Conservation (phyloP, 2,113 vertebrate genomes). For the Condylura cristata region DNA sequence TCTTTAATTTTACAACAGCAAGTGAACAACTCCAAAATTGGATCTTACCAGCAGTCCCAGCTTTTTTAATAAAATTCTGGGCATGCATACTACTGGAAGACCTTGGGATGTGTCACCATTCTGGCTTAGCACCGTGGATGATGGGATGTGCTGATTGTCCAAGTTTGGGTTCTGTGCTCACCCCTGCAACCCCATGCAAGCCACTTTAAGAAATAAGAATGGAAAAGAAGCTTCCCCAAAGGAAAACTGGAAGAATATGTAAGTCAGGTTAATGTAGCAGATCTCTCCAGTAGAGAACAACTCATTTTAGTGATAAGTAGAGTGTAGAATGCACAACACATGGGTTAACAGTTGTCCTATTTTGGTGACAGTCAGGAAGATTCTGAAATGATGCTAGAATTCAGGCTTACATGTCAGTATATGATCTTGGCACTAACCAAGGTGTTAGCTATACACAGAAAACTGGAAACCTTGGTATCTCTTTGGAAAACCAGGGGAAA, state of each 20-base stretch:
- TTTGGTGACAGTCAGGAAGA: not conserved
- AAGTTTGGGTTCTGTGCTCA: not conserved
- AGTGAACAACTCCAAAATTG: not conserved
- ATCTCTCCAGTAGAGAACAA: not conserved
- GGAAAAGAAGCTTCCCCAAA: not conserved
- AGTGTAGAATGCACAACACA: not conserved
- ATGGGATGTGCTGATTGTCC: not conserved
- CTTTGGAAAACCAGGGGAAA: not conserved
- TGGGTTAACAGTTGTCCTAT: not conserved
- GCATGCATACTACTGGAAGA: not conserved
- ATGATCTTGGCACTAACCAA: not conserved
- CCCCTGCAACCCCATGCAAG: not conserved
- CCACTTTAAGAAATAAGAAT: not conserved
- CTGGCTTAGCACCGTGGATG: not conserved
- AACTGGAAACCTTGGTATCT: not conserved
- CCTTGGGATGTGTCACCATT: not conserved
- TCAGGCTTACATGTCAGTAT: not conserved
- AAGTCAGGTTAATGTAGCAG: not conserved
- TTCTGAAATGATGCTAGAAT: not conserved
- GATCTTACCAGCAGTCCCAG: not conserved
- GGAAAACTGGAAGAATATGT: not conserved
- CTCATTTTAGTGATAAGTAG: not conserved
- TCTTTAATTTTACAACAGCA: not conserved
- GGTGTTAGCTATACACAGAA: not conserved
- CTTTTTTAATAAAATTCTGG: not conserved